Base-by-base conservation (phyloP, 2,113 vertebrate species). In the Phylloscopus trochiloides region DNA sequence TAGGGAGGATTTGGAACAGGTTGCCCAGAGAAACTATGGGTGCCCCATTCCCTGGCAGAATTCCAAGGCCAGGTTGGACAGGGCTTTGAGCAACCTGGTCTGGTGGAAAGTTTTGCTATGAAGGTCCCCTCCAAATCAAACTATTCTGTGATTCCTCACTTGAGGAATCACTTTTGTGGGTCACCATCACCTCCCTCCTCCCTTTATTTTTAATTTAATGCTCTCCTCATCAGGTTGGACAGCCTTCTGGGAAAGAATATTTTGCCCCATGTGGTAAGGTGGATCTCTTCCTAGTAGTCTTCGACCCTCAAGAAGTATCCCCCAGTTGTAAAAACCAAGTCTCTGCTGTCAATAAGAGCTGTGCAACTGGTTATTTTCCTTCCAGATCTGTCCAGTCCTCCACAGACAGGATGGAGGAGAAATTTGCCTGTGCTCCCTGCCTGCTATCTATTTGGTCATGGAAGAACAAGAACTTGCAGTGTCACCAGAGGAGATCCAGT, bases 401-500 rank as follows among this genome's bases (percentile, higher is more conserved):
- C 31, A 51, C 7, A 25, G 34, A 22, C 7, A 86, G 24, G 8
- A 54, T 14, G 1, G 7, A 79, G 18, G 24, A 50, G 57, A 72
- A 86, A 66, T 72, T 2, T 1, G n/a, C 21, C 17, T 48, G 21
- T 0, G 0, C 4, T 55, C 22, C 8, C 22, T 36, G 10, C 28
- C 65, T 77, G 50, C 34, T 28, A 61, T 40, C 24, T 45, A 9
- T 29, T 43, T 28, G 36, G 34, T 42, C 22, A 63, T 63, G 38
- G 16, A 66, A 82, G 32, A 86, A 25, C 3, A 54, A 82, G 42
- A 82, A 75, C 13, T 45, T 79, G 21, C n/a, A 88, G 18, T 21
- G 62, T 54, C 38, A 72, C 29, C 22, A 31, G 48, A 45, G 32
- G 38, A 75, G 51, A 72, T 12, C 26, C 32, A 72, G 3, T 5